These are phyloP conservation scores for Yponomeuta malinellus DNA, from an alignment of 2,888 invertebrate species.

Conservation along the genomic window DNA sequence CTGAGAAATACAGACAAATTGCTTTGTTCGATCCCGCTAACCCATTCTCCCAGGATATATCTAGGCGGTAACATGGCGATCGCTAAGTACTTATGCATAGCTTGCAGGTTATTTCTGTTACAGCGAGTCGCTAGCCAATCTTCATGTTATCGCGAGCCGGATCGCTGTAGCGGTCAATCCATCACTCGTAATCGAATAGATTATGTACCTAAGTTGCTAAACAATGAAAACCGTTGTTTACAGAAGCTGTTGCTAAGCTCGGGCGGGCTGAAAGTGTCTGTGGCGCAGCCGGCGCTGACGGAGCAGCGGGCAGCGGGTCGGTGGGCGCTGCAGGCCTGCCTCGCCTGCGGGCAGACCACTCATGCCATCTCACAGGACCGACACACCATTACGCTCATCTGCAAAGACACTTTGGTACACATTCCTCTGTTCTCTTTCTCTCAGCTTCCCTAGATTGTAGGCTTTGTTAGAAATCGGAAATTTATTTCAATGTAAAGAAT, in stretches of 20 bases:
- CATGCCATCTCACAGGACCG: constrained; percentile 78
- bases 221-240: constrained; percentile 23
- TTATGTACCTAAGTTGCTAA: not conserved
- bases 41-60: not conserved
- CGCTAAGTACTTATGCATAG: not conserved
- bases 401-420: constrained; percentile 76
- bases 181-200: not conserved
- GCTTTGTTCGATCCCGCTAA: not conserved
- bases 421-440: constrained; percentile 13
- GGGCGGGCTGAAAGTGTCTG: constrained; percentile 66
- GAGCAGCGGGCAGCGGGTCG: constrained; percentile 72
- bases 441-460: not conserved
- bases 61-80: not conserved
- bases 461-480: not conserved
- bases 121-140: not conserved
- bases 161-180: not conserved
- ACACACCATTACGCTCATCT: constrained; percentile 68
- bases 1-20: not conserved
- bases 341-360: constrained; percentile 78
- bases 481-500: no score
- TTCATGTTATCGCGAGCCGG: not conserved
- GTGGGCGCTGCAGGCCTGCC: constrained; percentile 78
- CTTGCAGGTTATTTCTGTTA: constrained; percentile 12
- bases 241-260: constrained; percentile 72
- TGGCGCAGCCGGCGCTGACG: constrained; percentile 76